Conservation (phyloP, 2,113 vertebrate genomes). For the Petaurus breviceps region DNA sequence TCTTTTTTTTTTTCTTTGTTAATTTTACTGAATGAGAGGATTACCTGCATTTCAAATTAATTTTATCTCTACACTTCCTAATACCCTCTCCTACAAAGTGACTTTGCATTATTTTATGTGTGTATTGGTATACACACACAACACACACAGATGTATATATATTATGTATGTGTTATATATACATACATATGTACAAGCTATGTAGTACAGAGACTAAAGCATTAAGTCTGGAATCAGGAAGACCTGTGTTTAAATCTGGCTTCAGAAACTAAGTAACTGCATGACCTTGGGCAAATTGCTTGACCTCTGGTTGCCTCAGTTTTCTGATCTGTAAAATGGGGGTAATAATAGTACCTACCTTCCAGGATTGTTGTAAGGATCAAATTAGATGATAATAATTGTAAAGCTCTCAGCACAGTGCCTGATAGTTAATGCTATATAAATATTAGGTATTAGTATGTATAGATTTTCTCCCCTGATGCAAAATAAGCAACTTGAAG, state of each 20-base stretch:
- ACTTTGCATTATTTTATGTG: background rate
- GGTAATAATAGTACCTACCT: background rate
- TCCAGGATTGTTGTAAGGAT: background rate
- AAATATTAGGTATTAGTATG: background rate
- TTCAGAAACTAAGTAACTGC: background rate
- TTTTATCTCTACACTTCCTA: background rate
- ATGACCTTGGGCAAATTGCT: background rate
- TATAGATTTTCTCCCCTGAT: background rate
- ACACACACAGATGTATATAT: background rate
- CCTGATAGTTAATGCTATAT: background rate
- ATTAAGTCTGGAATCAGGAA: background rate
- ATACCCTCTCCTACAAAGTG: background rate
- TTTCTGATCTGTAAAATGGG: background rate
- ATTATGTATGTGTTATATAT: background rate
- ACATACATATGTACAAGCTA: background rate
- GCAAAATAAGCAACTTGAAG: background rate
- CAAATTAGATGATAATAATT: background rate
- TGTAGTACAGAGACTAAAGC: background rate
- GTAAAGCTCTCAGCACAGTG: background rate
- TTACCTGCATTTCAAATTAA: conserved; percentile 17
- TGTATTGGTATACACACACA: background rate
- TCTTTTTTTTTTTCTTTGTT: background rate
- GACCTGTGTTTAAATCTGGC: background rate
- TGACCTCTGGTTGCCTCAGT: background rate
- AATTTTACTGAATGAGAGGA: conserved; percentile 37